Evolutionary conservation across 2,797 vertebrate genomes (phyloP).

Genomic region (Neosalanx taihuensis): DNA sequence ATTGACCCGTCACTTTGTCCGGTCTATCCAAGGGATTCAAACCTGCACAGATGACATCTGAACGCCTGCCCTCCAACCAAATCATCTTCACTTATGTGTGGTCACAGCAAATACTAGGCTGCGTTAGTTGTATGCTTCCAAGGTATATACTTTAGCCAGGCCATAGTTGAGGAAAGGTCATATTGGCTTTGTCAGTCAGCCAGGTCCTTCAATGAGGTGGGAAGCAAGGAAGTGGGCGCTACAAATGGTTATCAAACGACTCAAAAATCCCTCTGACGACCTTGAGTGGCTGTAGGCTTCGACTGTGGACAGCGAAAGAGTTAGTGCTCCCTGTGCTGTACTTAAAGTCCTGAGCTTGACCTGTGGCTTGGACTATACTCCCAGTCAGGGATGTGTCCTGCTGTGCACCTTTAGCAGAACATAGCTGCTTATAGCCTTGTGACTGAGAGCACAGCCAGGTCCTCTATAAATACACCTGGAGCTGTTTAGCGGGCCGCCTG

Average conservation of each 20-base stretch:
- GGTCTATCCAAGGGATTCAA: slow-evolving; percentile 20
- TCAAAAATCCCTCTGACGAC: background rate
- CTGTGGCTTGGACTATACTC: background rate
- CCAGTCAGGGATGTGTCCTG: background rate
- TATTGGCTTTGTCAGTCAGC: background rate
- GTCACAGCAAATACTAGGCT: slow-evolving; percentile 10
- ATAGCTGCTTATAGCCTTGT: slow-evolving; percentile 35
- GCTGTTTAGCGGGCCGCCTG: slow-evolving; percentile 52
- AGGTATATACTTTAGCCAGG: background rate
- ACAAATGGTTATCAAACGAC: no score
- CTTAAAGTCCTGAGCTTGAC: background rate
- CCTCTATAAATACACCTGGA: slow-evolving; percentile 63
- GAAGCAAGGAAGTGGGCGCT: background rate
- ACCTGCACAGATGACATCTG: slow-evolving; percentile 22
- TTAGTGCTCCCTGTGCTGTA: background rate
- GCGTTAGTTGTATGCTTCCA: no score
- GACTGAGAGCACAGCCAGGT: slow-evolving; percentile 56
- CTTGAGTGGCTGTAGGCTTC: no score
- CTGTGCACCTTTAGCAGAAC: slow-evolving; percentile 24
- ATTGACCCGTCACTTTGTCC: slow-evolving; percentile 10
- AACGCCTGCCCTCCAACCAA: slow-evolving; percentile 17
- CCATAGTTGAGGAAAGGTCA: background rate
- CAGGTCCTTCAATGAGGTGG: background rate
- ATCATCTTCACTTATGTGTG: slow-evolving; percentile 1
- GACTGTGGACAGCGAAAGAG: no score